A percentile compares a stretch with the other conserved stretches of the same genome.
These are phyloP conservation scores for Thalpophila matura DNA, from an alignment of 2,888 invertebrate genomes.

Conservation along the genomic window DNA sequence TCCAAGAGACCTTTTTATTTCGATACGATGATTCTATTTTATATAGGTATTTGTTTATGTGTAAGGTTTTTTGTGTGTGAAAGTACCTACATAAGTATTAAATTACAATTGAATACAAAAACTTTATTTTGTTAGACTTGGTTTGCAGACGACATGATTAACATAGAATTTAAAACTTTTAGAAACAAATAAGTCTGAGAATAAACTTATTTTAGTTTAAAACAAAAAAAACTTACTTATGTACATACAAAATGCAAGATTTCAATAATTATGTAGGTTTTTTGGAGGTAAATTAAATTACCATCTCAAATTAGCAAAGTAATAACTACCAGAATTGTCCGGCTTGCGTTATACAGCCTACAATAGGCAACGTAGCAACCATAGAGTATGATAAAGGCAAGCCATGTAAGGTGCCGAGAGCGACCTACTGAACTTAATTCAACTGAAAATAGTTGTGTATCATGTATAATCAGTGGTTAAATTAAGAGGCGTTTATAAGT, in stretches of 20 bases:
- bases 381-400: constrained; percentile 27
- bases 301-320: constrained; percentile 30
- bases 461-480: too few species aligned
- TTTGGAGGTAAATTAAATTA: too few species aligned
- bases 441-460: too few species aligned
- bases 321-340: constrained; percentile 47
- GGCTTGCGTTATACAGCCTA: constrained; percentile 57
- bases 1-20: constrained; percentile 30
- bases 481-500: too few species aligned
- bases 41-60: constrained; percentile 25
- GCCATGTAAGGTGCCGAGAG: background rate
- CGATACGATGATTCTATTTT: constrained; percentile 44
- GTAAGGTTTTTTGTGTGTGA: constrained; percentile 20
- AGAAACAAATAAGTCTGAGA: too few species aligned
- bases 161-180: too few species aligned
- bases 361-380: constrained; percentile 33
- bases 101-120: too few species aligned
- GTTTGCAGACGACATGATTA: background rate
- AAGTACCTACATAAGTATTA: too few species aligned
- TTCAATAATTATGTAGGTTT: background rate
- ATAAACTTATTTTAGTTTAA: too few species aligned
- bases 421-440: too few species aligned
- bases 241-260: background rate
- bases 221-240: too few species aligned
- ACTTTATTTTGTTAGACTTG: background rate